Percentiles rank a stretch among this genome's conserved stretches.
Evolutionary conservation across 1,140 invertebrate species (phyloP).

Genomic region (Scaptodrosophila lebanonensis): DNA sequence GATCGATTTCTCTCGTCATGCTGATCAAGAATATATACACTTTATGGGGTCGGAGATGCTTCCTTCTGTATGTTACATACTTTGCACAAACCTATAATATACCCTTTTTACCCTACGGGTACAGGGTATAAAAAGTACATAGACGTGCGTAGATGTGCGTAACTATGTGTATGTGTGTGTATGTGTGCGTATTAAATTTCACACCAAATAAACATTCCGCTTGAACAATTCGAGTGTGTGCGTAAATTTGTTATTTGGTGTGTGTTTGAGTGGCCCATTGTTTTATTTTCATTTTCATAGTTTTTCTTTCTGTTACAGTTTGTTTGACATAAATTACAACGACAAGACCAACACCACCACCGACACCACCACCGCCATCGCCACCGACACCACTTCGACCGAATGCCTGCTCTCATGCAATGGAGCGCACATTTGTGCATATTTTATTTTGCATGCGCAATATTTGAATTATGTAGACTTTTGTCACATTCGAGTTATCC

Average conservation of each 20-base stretch:
- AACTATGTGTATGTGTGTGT: too few relatives aligned
- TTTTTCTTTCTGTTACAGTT: constrained; percentile 35
- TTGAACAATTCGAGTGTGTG: constrained; percentile 29
- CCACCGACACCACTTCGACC: background rate
- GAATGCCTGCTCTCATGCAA: too few relatives aligned
- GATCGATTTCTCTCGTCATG: too few relatives aligned
- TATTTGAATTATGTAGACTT: constrained; percentile 5
- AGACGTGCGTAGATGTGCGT: too few relatives aligned
- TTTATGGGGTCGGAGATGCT: too few relatives aligned
- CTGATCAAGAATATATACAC: too few relatives aligned
- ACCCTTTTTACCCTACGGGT: too few relatives aligned
- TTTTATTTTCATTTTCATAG: constrained; percentile 50
- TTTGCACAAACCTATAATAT: too few relatives aligned
- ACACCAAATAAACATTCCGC: constrained; percentile 65
- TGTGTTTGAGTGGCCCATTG: constrained; percentile 41
- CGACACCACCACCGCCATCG: too few relatives aligned
- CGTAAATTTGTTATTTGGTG: too few relatives aligned
- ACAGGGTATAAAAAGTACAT: too few relatives aligned
- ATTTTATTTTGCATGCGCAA: constrained; percentile 22
- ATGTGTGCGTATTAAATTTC: constrained; percentile 34
- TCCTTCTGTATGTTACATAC: too few relatives aligned
- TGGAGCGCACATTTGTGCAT: constrained; percentile 10
- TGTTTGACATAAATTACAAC: constrained; percentile 61
- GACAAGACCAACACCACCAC: constrained; percentile 16
- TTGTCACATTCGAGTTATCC: constrained; percentile 14